phyloP scores from a whole-genome alignment of 37 sponge, comb jelly and placozoan species.

The Theonella swinhoei region DNA sequence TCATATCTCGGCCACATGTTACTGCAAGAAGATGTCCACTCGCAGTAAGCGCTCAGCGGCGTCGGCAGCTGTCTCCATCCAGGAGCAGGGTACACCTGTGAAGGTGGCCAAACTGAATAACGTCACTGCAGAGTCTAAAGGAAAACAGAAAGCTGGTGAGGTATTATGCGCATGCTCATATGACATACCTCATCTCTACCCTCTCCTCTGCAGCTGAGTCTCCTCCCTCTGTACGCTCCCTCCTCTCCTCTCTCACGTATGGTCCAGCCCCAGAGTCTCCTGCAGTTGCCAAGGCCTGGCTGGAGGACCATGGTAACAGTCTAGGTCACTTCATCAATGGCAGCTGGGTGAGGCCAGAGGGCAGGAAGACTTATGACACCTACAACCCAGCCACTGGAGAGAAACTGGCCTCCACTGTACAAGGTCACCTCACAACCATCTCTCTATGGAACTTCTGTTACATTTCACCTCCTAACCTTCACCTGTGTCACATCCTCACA shows the following conservation, averaged over 20 bases:
- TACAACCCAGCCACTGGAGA: slow-evolving; percentile 89
- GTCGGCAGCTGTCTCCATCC: neutral
- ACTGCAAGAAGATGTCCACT: no score
- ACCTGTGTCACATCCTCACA: no score
- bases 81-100: slow-evolving; percentile 15
- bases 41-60: slow-evolving; percentile 25
- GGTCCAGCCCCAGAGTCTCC: slow-evolving; percentile 96
- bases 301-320: slow-evolving; percentile 83
- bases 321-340: slow-evolving; percentile 92
- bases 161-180: no score
- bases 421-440: no score
- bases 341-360: slow-evolving; percentile 88
- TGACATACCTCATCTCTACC: no score
- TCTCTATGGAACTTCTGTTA: no score
- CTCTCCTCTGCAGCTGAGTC: no score
- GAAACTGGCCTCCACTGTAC: slow-evolving; percentile 75
- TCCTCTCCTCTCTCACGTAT: slow-evolving; percentile 87
- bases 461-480: no score
- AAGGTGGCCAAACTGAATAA: slow-evolving; percentile 38
- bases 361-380: slow-evolving; percentile 79
- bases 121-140: no score
- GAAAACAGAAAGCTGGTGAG: no score
- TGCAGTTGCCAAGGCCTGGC: slow-evolving; percentile 89
- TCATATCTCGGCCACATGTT: no score
- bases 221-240: slow-evolving; percentile 57